Evolutionary conservation across 2,113 vertebrate species (phyloP).

Genomic region (Embiotoca jacksoni): DNA sequence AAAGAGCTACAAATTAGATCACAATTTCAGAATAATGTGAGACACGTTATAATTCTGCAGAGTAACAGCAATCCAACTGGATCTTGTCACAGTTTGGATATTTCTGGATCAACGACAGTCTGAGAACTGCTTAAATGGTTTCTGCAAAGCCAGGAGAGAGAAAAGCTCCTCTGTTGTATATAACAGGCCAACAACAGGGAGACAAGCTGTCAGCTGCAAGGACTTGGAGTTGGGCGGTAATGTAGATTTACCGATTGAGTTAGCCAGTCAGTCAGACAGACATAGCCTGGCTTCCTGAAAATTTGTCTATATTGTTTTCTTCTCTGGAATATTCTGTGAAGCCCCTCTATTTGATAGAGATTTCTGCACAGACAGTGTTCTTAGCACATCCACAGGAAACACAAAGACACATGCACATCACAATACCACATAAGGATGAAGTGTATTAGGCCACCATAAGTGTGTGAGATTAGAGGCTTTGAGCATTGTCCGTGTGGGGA

Average conservation of each 20-base stretch:
- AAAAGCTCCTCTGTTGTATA: conserved; percentile 45
- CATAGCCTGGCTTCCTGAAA: conserved; percentile 24
- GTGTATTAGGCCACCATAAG: conserved; percentile 65
- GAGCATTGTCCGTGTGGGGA: conserved; percentile 57
- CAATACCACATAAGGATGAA: conserved; percentile 61
- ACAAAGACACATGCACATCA: conserved; percentile 37
- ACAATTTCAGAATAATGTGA: background rate
- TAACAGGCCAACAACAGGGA: conserved; percentile 39
- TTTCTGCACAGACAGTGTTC: conserved; percentile 29
- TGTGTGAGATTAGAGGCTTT: conserved; percentile 70
- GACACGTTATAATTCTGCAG: background rate
- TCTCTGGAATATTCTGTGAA: conserved; percentile 28
- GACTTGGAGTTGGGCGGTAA: conserved; percentile 33
- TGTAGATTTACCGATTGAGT: conserved; percentile 65
- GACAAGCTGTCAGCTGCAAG: conserved; percentile 58
- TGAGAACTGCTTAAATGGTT: conserved; percentile 32
- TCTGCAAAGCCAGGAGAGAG: conserved; percentile 35
- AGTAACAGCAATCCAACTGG: background rate
- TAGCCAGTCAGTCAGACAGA: conserved; percentile 46
- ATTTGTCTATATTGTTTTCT: conserved; percentile 32
- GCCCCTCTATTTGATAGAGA: conserved; percentile 15
- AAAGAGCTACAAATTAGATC: background rate
- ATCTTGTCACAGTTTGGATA: conserved; percentile 20
- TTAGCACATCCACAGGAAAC: background rate
- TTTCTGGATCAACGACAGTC: conserved; percentile 33